Percentiles rank a stretch among this genome's conserved stretches.
Evolutionary conservation across 1,140 invertebrate genomes (phyloP).

Genomic region (Laupala kohalensis): DNA sequence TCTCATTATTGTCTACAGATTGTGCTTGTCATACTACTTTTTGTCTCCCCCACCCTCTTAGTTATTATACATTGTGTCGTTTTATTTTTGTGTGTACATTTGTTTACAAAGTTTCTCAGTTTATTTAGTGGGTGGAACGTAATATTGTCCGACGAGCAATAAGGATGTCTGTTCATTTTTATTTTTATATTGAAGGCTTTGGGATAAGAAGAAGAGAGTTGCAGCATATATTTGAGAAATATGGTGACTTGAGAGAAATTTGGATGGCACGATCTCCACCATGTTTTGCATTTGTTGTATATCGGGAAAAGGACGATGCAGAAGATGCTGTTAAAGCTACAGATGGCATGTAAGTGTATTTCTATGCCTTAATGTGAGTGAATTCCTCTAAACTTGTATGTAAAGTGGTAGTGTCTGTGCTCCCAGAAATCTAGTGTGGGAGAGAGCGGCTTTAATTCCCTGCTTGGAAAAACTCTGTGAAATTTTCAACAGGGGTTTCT

Average conservation of each 20-base stretch:
- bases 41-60: too few species aligned
- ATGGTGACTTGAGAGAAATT: conserved; percentile 49
- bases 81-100: background rate
- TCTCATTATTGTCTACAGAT: too few species aligned
- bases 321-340: conserved; percentile 46
- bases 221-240: conserved; percentile 49
- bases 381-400: conserved; percentile 16
- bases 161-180: background rate
- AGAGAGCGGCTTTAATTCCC: too few species aligned
- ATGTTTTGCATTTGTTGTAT: conserved; percentile 62
- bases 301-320: conserved; percentile 52
- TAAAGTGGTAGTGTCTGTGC: background rate
- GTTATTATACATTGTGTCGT: too few species aligned
- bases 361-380: conserved; percentile 25
- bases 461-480: too few species aligned
- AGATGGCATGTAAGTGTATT: conserved; percentile 43
- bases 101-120: background rate
- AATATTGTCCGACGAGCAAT: background rate
- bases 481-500: too few species aligned
- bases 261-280: conserved; percentile 56
- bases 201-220: conserved; percentile 37
- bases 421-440: background rate
- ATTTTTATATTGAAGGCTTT: conserved; percentile 17
- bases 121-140: background rate
- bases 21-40: too few species aligned